phyloP scores from a whole-genome alignment of 2,888 invertebrate species.

The Lathronympha strigana region DNA sequence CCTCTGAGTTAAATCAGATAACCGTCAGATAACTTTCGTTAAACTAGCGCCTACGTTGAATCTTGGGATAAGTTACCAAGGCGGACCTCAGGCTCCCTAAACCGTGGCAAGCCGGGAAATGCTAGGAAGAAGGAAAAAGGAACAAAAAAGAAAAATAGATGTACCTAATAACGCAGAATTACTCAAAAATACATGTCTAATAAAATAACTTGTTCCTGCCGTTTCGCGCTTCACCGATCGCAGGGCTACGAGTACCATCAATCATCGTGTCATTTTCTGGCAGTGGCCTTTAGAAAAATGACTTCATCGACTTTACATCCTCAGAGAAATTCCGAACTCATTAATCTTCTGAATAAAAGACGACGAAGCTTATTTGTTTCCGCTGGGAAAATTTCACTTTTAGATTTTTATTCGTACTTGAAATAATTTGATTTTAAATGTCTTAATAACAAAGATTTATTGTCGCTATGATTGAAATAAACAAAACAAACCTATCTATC shows the following conservation, averaged over 20 bases:
- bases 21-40: no score
- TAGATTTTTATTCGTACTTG: constrained; percentile 44
- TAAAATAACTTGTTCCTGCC: constrained; percentile 35
- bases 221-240: constrained; percentile 42
- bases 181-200: constrained; percentile 27
- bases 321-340: constrained; percentile 69
- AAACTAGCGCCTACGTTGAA: no score
- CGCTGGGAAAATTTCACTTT: constrained; percentile 56
- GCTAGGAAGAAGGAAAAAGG: no score
- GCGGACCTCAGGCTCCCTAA: no score
- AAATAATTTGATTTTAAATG: constrained; percentile 32
- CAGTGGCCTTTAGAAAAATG: constrained; percentile 75
- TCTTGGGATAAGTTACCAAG: no score
- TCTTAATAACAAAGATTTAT: constrained; percentile 27
- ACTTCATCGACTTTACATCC: constrained; percentile 75
- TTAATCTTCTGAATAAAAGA: constrained; percentile 64
- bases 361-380: constrained; percentile 65
- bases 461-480: neutral
- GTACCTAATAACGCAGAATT: neutral
- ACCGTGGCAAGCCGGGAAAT: no score
- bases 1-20: no score
- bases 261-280: constrained; percentile 76
- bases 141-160: neutral
- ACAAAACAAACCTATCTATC: neutral
- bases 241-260: constrained; percentile 58